Evolutionary conservation across 2,888 invertebrate species (phyloP).

Genomic region (Eupithecia centaureata): DNA sequence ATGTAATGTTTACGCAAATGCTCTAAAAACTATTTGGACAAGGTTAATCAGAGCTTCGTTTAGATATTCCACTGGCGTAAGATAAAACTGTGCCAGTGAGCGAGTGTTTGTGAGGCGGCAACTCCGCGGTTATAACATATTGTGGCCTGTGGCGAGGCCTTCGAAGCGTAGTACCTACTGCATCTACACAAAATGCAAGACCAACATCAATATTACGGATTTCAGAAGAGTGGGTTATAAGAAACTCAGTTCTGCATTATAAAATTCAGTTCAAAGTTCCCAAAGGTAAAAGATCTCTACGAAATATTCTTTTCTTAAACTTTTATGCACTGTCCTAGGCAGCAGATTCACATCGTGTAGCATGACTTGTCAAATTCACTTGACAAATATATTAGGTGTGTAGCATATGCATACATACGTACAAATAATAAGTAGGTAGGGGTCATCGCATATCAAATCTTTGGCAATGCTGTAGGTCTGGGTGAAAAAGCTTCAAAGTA

Average conservation of each 20-base stretch:
- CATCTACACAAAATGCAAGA: neutral
- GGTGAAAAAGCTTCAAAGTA: no score
- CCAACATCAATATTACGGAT: neutral
- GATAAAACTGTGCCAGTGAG: constrained; percentile 30
- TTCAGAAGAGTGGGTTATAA: no score
- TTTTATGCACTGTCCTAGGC: no score
- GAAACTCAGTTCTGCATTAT: no score
- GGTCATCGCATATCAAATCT: no score
- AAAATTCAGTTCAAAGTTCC: neutral
- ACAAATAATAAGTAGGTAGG: no score
- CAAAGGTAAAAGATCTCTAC: neutral
- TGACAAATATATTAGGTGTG: neutral
- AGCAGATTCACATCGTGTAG: neutral
- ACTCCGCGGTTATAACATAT: constrained; percentile 13
- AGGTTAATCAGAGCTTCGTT: constrained; percentile 26
- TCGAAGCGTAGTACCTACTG: neutral
- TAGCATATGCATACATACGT: no score
- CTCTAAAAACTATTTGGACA: constrained; percentile 17
- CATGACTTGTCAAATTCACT: neutral
- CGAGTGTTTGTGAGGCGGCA: constrained; percentile 23
- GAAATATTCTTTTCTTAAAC: no score
- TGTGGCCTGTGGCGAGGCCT: neutral
- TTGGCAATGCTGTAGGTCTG: neutral
- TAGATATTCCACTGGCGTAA: constrained; percentile 30
- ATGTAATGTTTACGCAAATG: constrained; percentile 31